phyloP scores from a whole-genome alignment of 1,140 invertebrate species.

The Paraescarpia echinospica region DNA sequence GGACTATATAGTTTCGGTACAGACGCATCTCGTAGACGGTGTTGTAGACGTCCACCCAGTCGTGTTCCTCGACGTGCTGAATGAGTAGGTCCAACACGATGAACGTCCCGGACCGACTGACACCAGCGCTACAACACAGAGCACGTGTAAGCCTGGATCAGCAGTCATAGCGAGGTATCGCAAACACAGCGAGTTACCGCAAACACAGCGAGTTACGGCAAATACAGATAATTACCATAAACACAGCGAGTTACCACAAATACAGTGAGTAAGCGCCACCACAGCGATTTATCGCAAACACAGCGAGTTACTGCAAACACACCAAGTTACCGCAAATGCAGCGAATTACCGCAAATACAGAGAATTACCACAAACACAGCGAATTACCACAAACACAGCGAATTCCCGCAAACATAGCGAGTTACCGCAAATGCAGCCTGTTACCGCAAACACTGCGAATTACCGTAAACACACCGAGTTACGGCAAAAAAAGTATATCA shows the following conservation, averaged over 20 bases:
- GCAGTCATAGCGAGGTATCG: no score
- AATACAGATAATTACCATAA: no score
- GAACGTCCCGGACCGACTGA: slow-evolving; percentile 95
- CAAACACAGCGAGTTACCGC: no score
- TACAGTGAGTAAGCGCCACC: no score
- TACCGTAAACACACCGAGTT: neutral
- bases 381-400: no score
- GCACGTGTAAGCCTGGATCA: no score
- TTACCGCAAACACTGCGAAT: neutral
- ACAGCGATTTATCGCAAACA: no score
- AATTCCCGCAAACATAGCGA: no score
- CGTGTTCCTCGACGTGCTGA: slow-evolving; percentile 63
- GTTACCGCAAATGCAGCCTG: neutral
- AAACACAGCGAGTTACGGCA: no score
- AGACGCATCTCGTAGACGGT: slow-evolving; percentile 95
- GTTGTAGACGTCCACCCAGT: slow-evolving; percentile 91
- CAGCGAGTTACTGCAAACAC: no score
- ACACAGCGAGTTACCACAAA: no score
- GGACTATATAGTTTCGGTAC: slow-evolving; percentile 97
- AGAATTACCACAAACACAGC: no score
- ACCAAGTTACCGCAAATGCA: neutral
- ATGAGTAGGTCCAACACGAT: slow-evolving; percentile 92
- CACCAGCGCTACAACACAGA: slow-evolving; percentile 74
- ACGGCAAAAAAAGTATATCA: neutral
- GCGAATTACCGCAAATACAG: neutral